Conservation (phyloP, 2,888 invertebrate species). For the Athripsodes cinereus region DNA sequence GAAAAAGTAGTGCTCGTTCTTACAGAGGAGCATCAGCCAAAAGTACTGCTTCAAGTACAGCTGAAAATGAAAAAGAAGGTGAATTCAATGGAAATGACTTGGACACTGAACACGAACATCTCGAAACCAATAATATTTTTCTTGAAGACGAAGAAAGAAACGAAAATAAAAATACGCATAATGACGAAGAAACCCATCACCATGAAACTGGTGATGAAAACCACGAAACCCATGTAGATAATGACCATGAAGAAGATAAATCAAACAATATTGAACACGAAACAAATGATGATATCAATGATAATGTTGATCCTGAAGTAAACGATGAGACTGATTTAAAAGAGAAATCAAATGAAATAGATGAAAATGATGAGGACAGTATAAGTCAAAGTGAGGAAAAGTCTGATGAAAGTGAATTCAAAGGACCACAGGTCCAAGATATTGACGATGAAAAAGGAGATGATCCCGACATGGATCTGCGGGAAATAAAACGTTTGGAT, state of each 20-base stretch:
- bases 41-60: not conserved
- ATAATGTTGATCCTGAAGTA: not conserved
- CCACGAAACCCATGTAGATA: not conserved
- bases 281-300: not conserved
- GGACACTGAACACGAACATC: not conserved
- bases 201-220: slow-evolving; percentile 22
- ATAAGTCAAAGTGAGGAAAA: slow-evolving; percentile 24
- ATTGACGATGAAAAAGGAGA: slow-evolving; percentile 30
- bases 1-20: not conserved
- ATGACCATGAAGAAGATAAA: not conserved
- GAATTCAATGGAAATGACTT: not conserved
- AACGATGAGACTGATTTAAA: not conserved
- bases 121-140: not conserved
- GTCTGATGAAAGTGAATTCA: slow-evolving; percentile 27
- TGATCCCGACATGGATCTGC: slow-evolving; percentile 27
- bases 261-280: not conserved
- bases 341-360: not conserved
- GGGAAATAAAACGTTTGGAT: slow-evolving; percentile 22
- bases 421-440: slow-evolving; percentile 27
- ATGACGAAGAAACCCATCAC: slow-evolving; percentile 14
- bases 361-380: slow-evolving; percentile 5
- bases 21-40: not conserved
- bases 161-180: slow-evolving; percentile 9
- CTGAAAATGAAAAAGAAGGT: not conserved
- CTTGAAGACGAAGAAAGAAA: not conserved